Evolutionary conservation across 2,113 vertebrate species (phyloP).

Genomic region (Balaenoptera acutorostrata): DNA sequence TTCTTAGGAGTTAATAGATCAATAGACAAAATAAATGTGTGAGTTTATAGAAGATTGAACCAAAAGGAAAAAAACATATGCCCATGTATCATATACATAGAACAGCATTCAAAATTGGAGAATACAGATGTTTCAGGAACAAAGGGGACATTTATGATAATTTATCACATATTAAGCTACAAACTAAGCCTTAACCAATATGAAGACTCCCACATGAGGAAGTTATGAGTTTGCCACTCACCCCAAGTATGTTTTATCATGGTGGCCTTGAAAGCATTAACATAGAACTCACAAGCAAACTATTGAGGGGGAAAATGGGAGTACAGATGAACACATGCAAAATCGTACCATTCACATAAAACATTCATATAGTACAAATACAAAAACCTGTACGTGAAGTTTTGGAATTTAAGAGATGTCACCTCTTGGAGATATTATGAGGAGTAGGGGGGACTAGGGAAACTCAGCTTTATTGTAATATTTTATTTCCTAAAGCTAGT

Average conservation of each 20-base stretch:
- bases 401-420: not conserved
- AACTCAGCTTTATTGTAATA: not conserved
- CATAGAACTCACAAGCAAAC: not conserved
- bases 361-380: not conserved
- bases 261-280: not conserved
- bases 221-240: not conserved
- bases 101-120: not conserved
- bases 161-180: not conserved
- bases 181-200: not conserved
- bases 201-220: not conserved
- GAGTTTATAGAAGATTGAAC: not conserved
- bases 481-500: not conserved
- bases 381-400: not conserved
- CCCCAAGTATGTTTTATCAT: not conserved
- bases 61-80: not conserved
- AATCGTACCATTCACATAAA: not conserved
- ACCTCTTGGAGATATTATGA: not conserved
- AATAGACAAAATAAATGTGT: not conserved
- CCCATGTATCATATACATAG: not conserved
- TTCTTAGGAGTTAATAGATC: not conserved
- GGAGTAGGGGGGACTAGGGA: not conserved
- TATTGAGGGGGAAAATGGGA: not conserved
- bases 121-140: not conserved
- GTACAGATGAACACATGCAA: not conserved
- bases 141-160: not conserved